Base-by-base conservation (phyloP, 2,888 invertebrate genomes). In the Ditylenchus weischeri region DNA sequence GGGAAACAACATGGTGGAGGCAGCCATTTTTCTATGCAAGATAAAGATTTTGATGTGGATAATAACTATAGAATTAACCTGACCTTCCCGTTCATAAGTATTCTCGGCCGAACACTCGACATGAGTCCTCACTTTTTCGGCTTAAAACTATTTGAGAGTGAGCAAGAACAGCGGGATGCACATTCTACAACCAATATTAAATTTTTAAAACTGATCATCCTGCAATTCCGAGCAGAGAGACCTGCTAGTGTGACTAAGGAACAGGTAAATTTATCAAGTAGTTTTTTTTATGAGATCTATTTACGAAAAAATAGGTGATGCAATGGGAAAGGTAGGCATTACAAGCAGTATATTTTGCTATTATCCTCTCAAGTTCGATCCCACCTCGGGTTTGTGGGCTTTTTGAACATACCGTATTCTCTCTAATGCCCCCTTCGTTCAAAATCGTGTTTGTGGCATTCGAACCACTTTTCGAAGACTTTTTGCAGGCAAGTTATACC, bases 121-220 rank as follows among this genome's bases (percentile, higher is more conserved):
- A 65, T 79, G 68, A 77, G 78, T 62, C 77, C 79, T 11, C 73
- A 76, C 66, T 79, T 79, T 60, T 79, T 79, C 59, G 79, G 79
- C 15, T 78, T 78, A 19, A 60, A 71, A 62, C 69, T 69, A 1
- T 64, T 73, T 63, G 70, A 69, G 29, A 54, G 21, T 48, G 69
- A 23, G 8, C 64, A 72, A 43, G 60, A 58, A 15, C 69, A 65
- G n/a, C 10, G 38, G 35, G 47, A 15, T 11, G 69, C 70, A 19
- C 68, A 66, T 48, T 43, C 69, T 8, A 23, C 68, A 19, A 74
- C 73, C 35, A 70, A 71, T 51, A 69, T 78, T 0, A 69, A 77
- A 38, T 74, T 70, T 60, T 69, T 77, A 43, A 73, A 75, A 51
- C 71, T 78, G 49, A 70, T 76, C 11, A 68, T 78, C 69, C 68